These are phyloP conservation scores for Tenthredo livida DNA, from an alignment of 2,888 invertebrate species.

Conservation along the genomic window DNA sequence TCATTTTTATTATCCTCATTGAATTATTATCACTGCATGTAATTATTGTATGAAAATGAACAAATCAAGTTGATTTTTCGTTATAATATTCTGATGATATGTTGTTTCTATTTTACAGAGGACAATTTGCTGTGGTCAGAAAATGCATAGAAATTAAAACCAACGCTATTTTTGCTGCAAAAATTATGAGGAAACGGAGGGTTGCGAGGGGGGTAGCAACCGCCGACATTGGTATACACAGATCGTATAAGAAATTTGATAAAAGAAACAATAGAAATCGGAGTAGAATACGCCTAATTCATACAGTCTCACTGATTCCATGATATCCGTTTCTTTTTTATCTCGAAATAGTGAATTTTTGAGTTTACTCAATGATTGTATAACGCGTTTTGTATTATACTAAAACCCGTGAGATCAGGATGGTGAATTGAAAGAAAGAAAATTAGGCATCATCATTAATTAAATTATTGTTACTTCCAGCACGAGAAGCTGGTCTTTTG, in stretches of 20 bases:
- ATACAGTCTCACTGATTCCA: not conserved
- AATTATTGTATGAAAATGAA: not conserved
- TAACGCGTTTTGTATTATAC: not conserved
- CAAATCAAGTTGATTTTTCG: not conserved
- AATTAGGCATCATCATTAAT: not conserved
- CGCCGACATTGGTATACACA: constrained; percentile 79
- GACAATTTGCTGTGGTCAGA: constrained; percentile 84
- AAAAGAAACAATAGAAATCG: not conserved
- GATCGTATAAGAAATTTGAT: not conserved
- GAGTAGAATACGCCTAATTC: not conserved
- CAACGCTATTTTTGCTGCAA: constrained; percentile 82
- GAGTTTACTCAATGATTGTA: not conserved
- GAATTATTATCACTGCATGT: not conserved
- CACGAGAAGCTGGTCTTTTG: constrained; percentile 81
- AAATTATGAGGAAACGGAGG: constrained; percentile 82
- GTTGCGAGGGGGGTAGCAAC: constrained; percentile 81
- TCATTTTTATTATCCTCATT: not conserved
- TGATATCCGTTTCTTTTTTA: not conserved
- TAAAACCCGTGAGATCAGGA: not conserved
- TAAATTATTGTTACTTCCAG: constrained; percentile 61
- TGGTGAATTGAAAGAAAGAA: not conserved
- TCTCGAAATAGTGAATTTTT: not conserved
- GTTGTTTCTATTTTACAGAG: constrained; percentile 77
- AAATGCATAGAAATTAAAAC: constrained; percentile 80
- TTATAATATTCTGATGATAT: constrained; percentile 7